Percentiles rank a stretch among this genome's conserved stretches.
Evolutionary conservation across 2,888 invertebrate genomes (phyloP).

Genomic region (Phyllotreta striolata): DNA sequence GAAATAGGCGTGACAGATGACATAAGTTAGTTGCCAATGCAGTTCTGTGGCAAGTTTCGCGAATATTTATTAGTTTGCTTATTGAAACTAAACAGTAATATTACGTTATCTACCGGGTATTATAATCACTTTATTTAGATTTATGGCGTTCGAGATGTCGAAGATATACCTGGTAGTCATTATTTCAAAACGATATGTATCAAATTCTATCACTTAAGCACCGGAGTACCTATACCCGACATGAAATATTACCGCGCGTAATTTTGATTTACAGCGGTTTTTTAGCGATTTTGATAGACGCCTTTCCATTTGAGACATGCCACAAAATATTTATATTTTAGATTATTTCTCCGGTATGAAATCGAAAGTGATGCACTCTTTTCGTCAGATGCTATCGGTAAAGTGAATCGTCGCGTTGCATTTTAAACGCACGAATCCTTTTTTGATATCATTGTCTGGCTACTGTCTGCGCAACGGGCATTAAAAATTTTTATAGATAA

Average conservation of each 20-base stretch:
- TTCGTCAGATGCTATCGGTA: conserved; percentile 1
- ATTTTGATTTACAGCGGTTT: too few relatives aligned
- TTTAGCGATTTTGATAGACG: too few relatives aligned
- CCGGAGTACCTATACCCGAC: too few relatives aligned
- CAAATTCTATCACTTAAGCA: conserved; percentile 11
- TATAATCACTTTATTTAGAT: conserved; percentile 25
- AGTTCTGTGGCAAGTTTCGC: conserved; percentile 36
- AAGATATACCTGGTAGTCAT: conserved; percentile 13
- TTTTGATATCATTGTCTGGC: conserved; percentile 15
- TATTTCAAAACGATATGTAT: conserved; percentile 15
- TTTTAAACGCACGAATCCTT: conserved; percentile 9
- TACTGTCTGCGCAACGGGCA: conserved; percentile 4
- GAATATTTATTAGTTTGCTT: conserved; percentile 34
- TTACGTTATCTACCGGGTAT: conserved; percentile 30
- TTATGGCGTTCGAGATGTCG: conserved; percentile 21
- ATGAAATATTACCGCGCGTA: too few relatives aligned
- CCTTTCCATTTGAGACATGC: too few relatives aligned
- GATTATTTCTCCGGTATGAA: too few relatives aligned
- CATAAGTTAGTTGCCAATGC: conserved; percentile 45
- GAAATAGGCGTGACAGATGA: conserved; percentile 43
- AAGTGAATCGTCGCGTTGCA: not conserved
- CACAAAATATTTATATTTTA: too few relatives aligned
- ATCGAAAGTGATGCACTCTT: too few relatives aligned
- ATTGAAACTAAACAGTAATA: conserved; percentile 32
- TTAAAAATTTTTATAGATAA: conserved; percentile 12